A percentile compares a stretch with the other conserved stretches of the same genome.
These are phyloP conservation scores for Heliconius himera DNA, from an alignment of 1,140 invertebrate genomes.

Conservation along the genomic window DNA sequence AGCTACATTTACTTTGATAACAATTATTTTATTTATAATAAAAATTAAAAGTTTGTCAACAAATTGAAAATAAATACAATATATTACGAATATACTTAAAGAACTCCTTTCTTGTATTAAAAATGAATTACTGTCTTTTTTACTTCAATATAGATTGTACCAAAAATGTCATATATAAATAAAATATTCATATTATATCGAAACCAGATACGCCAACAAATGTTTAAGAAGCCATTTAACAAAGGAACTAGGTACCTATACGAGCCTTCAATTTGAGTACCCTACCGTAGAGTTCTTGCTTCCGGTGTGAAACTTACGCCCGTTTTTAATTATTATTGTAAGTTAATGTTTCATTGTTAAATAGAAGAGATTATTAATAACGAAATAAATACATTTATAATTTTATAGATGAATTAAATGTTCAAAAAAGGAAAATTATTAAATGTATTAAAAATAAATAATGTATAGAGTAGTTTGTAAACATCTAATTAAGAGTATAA, in stretches of 20 bases:
- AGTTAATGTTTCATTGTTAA: neutral
- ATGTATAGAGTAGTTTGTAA: no score
- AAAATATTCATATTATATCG: neutral
- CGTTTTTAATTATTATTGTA: slow-evolving; percentile 13
- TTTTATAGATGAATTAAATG: no score
- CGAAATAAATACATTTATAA: neutral
- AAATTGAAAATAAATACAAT: neutral
- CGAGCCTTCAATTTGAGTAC: slow-evolving; percentile 7
- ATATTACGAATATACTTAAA: neutral
- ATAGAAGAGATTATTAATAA: neutral
- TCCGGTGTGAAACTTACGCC: neutral
- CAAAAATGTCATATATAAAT: no score
- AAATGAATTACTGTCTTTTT: neutral
- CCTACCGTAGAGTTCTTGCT: neutral
- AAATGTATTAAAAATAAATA: no score
- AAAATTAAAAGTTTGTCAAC: neutral
- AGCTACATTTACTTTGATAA: slow-evolving; percentile 12
- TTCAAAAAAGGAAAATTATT: no score
- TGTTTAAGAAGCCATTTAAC: slow-evolving; percentile 8
- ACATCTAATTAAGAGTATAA: no score
- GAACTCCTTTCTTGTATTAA: neutral
- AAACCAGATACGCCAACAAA: slow-evolving; percentile 6
- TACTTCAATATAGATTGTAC: no score
- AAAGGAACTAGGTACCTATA: slow-evolving; percentile 11
- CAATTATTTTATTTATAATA: neutral